Evolutionary conservation across 2,888 invertebrate genomes (phyloP), one percentile per base, ranked within the genome.

Genomic region (Orchestes rusci): DNA sequence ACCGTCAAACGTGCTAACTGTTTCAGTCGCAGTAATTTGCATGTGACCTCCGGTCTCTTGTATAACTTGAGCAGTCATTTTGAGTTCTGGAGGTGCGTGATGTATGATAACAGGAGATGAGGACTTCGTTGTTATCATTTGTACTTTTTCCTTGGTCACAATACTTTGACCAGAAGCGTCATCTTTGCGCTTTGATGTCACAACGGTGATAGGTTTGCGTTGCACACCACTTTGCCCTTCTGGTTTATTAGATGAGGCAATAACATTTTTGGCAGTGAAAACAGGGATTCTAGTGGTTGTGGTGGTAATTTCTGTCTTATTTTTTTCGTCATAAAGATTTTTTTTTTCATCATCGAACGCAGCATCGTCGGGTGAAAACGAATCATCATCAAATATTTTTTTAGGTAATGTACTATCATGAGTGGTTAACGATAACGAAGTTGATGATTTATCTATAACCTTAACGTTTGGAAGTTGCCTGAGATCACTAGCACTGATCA

Each of bases 321-420:
- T 30, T 13, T 53, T 54, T 45, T 63, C 65, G 43, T 62, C 62
- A 4, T 58, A 55, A 8, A 57, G 56, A 48, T 62, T 62, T 51
- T 64, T 66, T 7, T 65, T 65, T 3, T 69, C 69, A 45, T 70
- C 70, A 20, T 69, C 68, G 48, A 65, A 67, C 44, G 66, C 65
- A 1, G 67, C 66, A 56, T 65, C 69, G 43, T 79, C 78, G 0
- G 79, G 78, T 1, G 79, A 79, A 1, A 76, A 74, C 0, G 74
- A 77, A 52, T 80, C 80, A 54, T 80, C 79, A 62, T 80, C 79
- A 59, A 80, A 79, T 57, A 80, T 79, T 60, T 80, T 80, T 4
- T 77, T 79, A 1, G 80, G 80, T 36, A 80, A 65, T 5, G 73
- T 75, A 48, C 69, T 76, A 57, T 76, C 80, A 56, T 76, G 73